Base-by-base conservation (phyloP, 2,113 vertebrate genomes). In the Cisticola juncidis region DNA sequence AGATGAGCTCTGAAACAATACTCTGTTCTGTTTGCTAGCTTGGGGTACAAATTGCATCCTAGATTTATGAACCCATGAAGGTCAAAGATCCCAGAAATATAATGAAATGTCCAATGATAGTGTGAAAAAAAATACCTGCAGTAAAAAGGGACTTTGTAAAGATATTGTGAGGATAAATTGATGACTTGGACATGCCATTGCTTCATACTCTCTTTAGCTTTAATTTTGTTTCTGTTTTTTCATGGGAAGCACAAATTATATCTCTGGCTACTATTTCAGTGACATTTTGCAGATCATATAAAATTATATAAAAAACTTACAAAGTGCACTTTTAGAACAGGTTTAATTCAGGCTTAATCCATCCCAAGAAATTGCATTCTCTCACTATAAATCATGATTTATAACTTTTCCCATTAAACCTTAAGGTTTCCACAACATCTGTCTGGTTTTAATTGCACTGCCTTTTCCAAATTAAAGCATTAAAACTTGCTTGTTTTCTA, bases 311-410 rank as follows among this genome's bases (percentile, higher is more conserved):
- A 85, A 77, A 79, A 85, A 38, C 62, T 83, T 91, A 70, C 4
- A 31, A 76, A 80, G 31, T 87, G 15, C 9, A 40, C 31, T 73
- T 92, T 68, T 85, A 31, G 23, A 91, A 15, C 9, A 77, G 23
- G 21, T 92, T 95, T 95, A 87, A 76, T 91, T 92, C 40, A 85
- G 53, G 57, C 25, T 76, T 91, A 31, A 85, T 91, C 50, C 29
- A 74, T 87, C 95, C 79, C 48, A 86, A 90, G 57, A 90, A 93
- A 88, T 44, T 81, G 31, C 40, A 70, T 90, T 88, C 50, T 85
- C 14, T 90, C n/a, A 38, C 71, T 73, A 92, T 90, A 96, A 96
- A 92, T 87, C 51, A 81, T 70, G 58, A 95, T 92, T 94, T 92
- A 86, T 56, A 81, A n/a, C 58, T 88, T 83, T 84, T 61, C 45